Conservation (phyloP, 2,797 vertebrate species). For the Gallinago nigripennis region DNA sequence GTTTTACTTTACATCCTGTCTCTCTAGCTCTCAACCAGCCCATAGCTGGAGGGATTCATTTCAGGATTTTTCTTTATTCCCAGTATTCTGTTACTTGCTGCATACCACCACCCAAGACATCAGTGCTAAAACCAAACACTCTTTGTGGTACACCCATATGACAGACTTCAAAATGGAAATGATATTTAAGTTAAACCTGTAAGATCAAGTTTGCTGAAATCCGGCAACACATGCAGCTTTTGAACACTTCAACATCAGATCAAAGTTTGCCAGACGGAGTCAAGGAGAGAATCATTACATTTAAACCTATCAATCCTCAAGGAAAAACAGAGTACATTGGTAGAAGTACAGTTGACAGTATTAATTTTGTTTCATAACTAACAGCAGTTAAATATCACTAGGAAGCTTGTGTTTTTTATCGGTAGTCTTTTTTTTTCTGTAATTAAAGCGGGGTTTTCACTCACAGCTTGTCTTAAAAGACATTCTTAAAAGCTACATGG, state of each 20-base stretch:
- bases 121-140: constrained; percentile 63
- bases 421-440: neutral
- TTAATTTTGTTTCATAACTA: neutral
- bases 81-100: constrained; percentile 77
- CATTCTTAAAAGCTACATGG: neutral
- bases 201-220: constrained; percentile 76
- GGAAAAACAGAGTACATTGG: neutral
- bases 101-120: constrained; percentile 69
- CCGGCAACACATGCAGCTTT: constrained; percentile 69
- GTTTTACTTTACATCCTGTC: constrained; percentile 81
- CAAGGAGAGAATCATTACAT: neutral
- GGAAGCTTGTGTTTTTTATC: neutral
- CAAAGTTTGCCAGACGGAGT: constrained; percentile 46
- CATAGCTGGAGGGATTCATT: constrained; percentile 77
- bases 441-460: neutral
- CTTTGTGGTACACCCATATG: constrained; percentile 74
- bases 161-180: constrained; percentile 79
- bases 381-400: neutral
- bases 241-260: constrained; percentile 65
- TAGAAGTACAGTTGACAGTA: neutral
- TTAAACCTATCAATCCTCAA: constrained; percentile 19
- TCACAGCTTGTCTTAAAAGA: neutral
- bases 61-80: constrained; percentile 77
- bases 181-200: constrained; percentile 78
- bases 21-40: constrained; percentile 66